Percentiles rank a stretch among this genome's conserved stretches.
Conservation (phyloP, 2,797 vertebrate species). For the Sebastes matsubarae region DNA sequence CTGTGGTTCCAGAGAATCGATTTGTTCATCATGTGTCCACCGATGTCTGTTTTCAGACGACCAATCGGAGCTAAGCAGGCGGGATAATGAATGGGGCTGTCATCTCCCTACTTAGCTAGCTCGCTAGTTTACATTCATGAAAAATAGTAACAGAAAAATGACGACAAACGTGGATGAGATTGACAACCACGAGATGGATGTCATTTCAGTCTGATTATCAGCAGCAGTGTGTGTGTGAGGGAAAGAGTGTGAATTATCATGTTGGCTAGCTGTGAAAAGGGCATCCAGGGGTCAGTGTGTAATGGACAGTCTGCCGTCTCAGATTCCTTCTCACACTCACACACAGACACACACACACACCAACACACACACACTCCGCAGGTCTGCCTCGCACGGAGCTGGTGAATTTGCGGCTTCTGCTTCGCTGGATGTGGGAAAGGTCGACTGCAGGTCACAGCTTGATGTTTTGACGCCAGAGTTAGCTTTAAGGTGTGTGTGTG, state of each 20-base stretch:
- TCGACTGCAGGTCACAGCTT: constrained; percentile 66
- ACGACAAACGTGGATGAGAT: not conserved
- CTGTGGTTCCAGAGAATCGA: not conserved
- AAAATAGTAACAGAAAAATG: not conserved
- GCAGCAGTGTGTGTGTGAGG: not conserved
- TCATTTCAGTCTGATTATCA: not conserved
- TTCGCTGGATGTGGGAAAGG: constrained; percentile 72
- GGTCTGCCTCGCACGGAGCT: constrained; percentile 65
- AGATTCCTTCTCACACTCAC: constrained; percentile 34
- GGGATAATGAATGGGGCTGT: not conserved
- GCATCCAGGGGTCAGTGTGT: constrained; percentile 64
- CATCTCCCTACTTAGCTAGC: not conserved
- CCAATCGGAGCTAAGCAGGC: not conserved
- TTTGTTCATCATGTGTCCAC: not conserved
- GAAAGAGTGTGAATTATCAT: constrained; percentile 28
- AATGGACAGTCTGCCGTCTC: constrained; percentile 50
- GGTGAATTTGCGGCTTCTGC: constrained; percentile 69
- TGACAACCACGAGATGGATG: not conserved
- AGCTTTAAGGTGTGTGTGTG: constrained; percentile 34
- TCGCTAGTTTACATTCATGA: not conserved
- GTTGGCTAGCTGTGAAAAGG: constrained; percentile 50
- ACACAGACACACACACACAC: not conserved
- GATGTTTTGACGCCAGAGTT: constrained; percentile 35
- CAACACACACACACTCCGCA: constrained; percentile 3
- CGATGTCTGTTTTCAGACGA: not conserved